A percentile compares a stretch with the other conserved stretches of the same genome.
Conservation (phyloP, 2,888 invertebrate species). For the Dioctria linearis region DNA sequence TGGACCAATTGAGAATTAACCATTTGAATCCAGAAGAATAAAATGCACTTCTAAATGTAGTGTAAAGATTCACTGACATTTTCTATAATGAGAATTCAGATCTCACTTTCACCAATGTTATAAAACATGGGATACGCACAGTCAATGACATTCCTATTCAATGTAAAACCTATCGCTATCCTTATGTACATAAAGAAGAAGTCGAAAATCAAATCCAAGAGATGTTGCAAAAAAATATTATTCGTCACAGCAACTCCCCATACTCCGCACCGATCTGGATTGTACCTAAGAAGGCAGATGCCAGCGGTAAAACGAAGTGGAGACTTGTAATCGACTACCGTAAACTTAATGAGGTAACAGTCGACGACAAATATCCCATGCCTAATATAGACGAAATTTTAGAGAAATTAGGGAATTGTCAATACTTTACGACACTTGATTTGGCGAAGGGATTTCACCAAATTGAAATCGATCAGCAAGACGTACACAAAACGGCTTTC, state of each 20-base stretch:
- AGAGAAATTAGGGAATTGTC: too few species aligned
- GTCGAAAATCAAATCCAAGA: constrained; percentile 61
- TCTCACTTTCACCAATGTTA: background rate
- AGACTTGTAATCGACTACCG: too few species aligned
- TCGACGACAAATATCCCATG: too few species aligned
- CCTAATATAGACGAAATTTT: too few species aligned
- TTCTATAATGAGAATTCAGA: background rate
- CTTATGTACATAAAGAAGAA: constrained; percentile 52
- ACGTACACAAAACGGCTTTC: constrained; percentile 37
- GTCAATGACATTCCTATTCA: constrained; percentile 9
- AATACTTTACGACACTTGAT: too few species aligned
- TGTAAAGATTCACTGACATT: background rate
- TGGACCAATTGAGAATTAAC: background rate
- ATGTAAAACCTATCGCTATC: constrained; percentile 53
- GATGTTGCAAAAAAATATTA: constrained; percentile 59
- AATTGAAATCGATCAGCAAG: constrained; percentile 30
- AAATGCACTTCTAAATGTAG: background rate
- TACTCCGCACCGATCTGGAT: constrained; percentile 34
- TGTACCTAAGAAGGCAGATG: constrained; percentile 19
- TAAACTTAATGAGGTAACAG: too few species aligned
- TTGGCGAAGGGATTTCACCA: constrained; percentile 42
- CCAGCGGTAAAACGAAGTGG: too few species aligned
- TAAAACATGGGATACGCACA: background rate
- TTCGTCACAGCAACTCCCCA: constrained; percentile 44
- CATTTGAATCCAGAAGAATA: constrained; percentile 2